Evolutionary conservation across 53 echinoderm and acorn worm species (phyloP).

Genomic region (Paracentrotus lividus): DNA sequence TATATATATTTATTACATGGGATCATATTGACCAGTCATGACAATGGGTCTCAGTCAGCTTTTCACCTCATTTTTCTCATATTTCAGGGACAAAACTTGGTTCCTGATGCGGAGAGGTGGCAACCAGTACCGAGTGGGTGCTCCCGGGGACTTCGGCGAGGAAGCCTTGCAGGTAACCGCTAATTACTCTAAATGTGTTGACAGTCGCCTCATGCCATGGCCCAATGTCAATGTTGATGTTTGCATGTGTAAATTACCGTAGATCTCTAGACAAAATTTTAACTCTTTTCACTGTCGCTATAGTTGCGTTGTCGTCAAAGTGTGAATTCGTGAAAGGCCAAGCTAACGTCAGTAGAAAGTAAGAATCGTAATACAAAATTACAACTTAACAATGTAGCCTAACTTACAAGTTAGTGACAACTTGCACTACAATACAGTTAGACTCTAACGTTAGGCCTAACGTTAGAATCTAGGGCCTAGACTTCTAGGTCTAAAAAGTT

Average conservation of each 20-base stretch:
- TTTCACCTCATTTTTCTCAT: conserved; percentile 89
- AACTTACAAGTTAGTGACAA: no score
- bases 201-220: background rate
- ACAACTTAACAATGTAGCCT: no score
- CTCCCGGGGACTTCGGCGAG: conserved; percentile 68
- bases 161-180: conserved; percentile 69
- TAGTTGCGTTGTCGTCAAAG: no score
- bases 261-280: background rate
- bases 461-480: no score
- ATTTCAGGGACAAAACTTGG: conserved; percentile 88
- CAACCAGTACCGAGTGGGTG: conserved; percentile 51
- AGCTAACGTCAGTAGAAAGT: no score
- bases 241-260: background rate
- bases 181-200: background rate
- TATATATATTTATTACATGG: background rate
- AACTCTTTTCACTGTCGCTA: no score
- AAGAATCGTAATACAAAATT: no score
- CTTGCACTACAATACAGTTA: no score
- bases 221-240: background rate
- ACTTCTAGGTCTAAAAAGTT: no score
- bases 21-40: conserved; percentile 52
- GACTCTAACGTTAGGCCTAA: no score
- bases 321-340: no score
- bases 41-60: conserved; percentile 81
- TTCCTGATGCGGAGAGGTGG: conserved; percentile 85